Evolutionary conservation across 1,140 invertebrate species (phyloP), one percentile per base, ranked within the genome.

Genomic region (Caenorhabditis briggsae): DNA sequence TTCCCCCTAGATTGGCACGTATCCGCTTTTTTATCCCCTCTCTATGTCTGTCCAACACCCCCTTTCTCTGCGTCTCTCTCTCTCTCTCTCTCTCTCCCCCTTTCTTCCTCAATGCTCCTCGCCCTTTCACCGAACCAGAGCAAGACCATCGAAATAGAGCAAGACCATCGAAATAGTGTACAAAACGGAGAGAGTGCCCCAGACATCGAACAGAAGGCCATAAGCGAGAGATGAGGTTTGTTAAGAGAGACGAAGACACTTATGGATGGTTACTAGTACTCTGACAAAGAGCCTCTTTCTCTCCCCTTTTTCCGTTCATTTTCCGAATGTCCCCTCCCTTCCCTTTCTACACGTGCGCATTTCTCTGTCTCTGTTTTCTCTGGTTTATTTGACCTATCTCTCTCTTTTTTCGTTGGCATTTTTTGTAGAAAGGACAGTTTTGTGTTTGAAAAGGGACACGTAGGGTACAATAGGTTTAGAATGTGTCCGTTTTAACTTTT

Each of bases 181-280:
- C 5, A 7, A 23, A 46, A 78, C 53, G 14, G 46, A 78, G 70
- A 78, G 43, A 11, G 46, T 20, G 33, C 43, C 8, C 2, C 46
- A 78, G 46, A 78, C 8, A 23, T 2, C 6, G 33, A 78, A 33
- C 33, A 33, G 46, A 78, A 78, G 46, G 46, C 46, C 70, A 78
- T 78, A 43, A 6, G 70, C 43, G 70, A 50, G 43, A 50, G 25
- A 78, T 20, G 3, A 20, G n/a, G 5, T 6, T 16, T 50, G 20
- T 7, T 2, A 5, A 8, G 18, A 50, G 70, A 78, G 46, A 78
- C 70, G 70, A 18, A 78, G 70, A 78, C 46, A 50, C 46, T 78
- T 78, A 78, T 78, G 43, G 33, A 78, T 78, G 70, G 70, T 78
- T 74, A 48, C 65, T 64, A 64, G 23, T 70, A 33, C 33, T 33